Percentiles rank a stretch among this genome's conserved stretches.
Conservation (phyloP, 2,113 vertebrate species). For the Lamprotornis superbus region DNA sequence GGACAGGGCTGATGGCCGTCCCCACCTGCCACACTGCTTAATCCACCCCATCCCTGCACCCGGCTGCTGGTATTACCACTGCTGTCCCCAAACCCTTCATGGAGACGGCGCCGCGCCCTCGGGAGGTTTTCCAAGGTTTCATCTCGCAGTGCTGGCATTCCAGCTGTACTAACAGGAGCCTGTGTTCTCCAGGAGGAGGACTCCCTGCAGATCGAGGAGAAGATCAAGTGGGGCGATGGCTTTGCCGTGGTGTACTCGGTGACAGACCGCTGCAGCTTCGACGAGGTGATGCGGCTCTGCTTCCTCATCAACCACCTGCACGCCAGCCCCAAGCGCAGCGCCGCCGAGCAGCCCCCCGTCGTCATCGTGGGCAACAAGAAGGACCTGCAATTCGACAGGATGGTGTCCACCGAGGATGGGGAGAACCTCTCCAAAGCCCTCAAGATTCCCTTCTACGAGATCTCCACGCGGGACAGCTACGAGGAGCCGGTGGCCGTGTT, state of each 20-base stretch:
- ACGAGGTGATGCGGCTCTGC: slow-evolving; percentile 79
- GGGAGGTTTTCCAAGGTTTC: neutral
- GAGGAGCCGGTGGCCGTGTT: slow-evolving; percentile 76
- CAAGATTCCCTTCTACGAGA: slow-evolving; percentile 74
- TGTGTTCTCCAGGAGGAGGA: slow-evolving; percentile 74
- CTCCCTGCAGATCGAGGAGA: slow-evolving; percentile 80
- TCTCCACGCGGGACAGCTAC: slow-evolving; percentile 78
- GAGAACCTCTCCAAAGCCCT: slow-evolving; percentile 75
- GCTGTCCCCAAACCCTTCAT: neutral
- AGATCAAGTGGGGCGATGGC: slow-evolving; percentile 81
- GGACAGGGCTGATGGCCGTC: neutral
- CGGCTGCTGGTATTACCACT: fast-evolving
- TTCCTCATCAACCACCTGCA: slow-evolving; percentile 81
- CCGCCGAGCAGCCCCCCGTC: slow-evolving; percentile 66
- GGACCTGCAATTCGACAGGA: slow-evolving; percentile 80
- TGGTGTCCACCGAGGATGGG: slow-evolving; percentile 74
- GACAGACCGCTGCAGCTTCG: slow-evolving; percentile 80
- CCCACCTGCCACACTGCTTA: neutral
- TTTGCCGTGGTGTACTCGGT: slow-evolving; percentile 80
- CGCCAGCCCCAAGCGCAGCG: slow-evolving; percentile 46
- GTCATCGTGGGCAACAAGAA: slow-evolving; percentile 81
- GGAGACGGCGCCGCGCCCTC: fast-evolving
- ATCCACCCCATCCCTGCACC: neutral
- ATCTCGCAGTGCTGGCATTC: fast-evolving
- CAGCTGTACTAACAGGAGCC: fast-evolving